A percentile compares a stretch with the other conserved stretches of the same genome.
Conservation (phyloP, 2,797 vertebrate species). For the Lacerta viridis region DNA sequence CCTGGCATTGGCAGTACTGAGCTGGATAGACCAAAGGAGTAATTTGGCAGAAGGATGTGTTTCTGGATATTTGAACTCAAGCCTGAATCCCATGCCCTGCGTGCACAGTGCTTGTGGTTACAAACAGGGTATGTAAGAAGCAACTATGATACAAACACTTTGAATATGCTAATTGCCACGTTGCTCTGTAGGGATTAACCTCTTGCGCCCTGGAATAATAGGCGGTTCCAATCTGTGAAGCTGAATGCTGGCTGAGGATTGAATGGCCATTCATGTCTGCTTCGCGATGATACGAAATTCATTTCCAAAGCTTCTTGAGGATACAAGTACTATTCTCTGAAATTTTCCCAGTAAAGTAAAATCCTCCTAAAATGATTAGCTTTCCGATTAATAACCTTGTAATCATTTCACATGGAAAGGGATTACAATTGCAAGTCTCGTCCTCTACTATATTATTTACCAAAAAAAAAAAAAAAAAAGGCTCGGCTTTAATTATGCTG, state of each 20-base stretch:
- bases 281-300: background rate
- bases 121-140: background rate
- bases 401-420: background rate
- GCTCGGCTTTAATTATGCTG: background rate
- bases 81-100: background rate
- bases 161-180: slow-evolving; percentile 3
- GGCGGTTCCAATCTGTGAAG: slow-evolving; percentile 14
- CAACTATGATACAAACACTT: background rate
- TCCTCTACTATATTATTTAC: slow-evolving; percentile 14
- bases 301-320: slow-evolving; percentile 25
- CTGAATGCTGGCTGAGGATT: slow-evolving; percentile 12
- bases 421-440: slow-evolving; percentile 4
- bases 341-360: slow-evolving; percentile 11
- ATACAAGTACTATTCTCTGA: slow-evolving; percentile 4
- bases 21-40: background rate
- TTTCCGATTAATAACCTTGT: slow-evolving; percentile 13
- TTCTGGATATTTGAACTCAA: background rate
- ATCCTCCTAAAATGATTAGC: slow-evolving; percentile 16
- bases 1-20: background rate
- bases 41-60: background rate
- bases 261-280: slow-evolving; percentile 19
- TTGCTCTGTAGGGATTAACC: slow-evolving; percentile 23
- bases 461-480: background rate
- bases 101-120: background rate
- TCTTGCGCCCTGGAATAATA: background rate